These are phyloP conservation scores for Phrynosoma blainvillii DNA, from an alignment of 2,113 vertebrate genomes.

Conservation along the genomic window DNA sequence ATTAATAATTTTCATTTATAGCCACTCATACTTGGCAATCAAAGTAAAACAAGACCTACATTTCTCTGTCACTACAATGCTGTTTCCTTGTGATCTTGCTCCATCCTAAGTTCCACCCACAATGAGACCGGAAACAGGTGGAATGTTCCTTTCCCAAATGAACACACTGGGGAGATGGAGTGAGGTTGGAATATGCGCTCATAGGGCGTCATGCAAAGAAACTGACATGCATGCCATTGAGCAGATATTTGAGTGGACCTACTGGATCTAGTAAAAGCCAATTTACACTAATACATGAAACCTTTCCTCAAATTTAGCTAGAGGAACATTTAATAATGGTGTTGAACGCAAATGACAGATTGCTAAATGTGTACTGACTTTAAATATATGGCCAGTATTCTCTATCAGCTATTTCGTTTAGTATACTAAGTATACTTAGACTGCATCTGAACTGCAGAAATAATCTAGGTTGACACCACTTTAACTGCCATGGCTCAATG, in stretches of 20 bases:
- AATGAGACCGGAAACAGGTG: neutral
- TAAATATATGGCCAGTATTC: neutral
- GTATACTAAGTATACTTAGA: no score
- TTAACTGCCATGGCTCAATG: no score
- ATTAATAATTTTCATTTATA: neutral
- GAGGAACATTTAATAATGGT: neutral
- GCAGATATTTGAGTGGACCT: neutral
- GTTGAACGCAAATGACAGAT: neutral
- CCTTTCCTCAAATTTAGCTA: neutral
- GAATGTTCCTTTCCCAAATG: neutral
- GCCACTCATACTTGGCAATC: neutral
- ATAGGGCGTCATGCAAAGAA: neutral
- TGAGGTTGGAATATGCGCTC: neutral
- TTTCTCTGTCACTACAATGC: neutral
- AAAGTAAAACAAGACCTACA: neutral
- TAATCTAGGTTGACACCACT: no score
- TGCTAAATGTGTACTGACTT: neutral
- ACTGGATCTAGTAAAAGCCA: neutral
- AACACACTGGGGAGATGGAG: neutral
- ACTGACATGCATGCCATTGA: neutral
- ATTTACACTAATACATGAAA: neutral
- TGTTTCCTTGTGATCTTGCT: neutral
- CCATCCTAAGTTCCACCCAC: neutral
- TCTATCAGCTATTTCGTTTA: no score
- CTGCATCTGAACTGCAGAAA: no score